phyloP scores from a whole-genome alignment of 2,113 vertebrate species.

The Thunnus thynnus region DNA sequence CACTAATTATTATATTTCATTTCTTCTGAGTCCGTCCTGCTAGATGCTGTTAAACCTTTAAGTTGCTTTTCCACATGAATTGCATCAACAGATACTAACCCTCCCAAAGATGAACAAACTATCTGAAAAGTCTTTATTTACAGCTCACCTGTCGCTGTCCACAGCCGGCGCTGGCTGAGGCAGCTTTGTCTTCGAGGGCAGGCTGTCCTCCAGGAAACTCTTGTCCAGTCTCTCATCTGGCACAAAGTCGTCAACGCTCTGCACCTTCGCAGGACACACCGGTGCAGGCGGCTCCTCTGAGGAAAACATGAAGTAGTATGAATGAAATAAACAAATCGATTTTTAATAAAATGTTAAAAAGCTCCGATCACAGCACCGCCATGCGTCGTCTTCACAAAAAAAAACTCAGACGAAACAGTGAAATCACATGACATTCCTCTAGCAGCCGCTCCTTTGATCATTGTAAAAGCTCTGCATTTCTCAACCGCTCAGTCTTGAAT shows the following conservation, averaged over 20 bases:
- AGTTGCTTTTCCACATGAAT: not conserved
- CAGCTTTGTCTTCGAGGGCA: slow-evolving; percentile 68
- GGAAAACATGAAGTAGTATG: slow-evolving; percentile 36
- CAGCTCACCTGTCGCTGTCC: slow-evolving; percentile 92
- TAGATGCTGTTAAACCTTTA: too few species aligned
- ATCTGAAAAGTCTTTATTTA: not conserved
- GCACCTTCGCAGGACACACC: slow-evolving; percentile 76
- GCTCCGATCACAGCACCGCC: not conserved
- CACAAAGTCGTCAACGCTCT: slow-evolving; percentile 93
- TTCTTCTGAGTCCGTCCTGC: too few species aligned
- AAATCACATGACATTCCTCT: slow-evolving; percentile 64
- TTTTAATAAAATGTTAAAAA: not conserved
- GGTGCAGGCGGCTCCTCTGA: slow-evolving; percentile 79
- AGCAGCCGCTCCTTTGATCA: slow-evolving; percentile 41
- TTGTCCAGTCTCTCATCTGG: slow-evolving; percentile 93
- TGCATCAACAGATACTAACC: not conserved
- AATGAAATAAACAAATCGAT: not conserved
- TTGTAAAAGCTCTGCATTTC: slow-evolving; percentile 39
- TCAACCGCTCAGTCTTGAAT: slow-evolving; percentile 9
- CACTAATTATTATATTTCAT: too few species aligned
- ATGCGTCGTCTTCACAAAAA: not conserved
- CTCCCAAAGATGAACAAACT: not conserved
- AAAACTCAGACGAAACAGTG: not conserved
- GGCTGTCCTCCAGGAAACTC: slow-evolving; percentile 92
- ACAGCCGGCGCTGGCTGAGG: not conserved